Evolutionary conservation across 1,140 invertebrate genomes (phyloP).

Genomic region (Cyphomyrmex costatus): DNA sequence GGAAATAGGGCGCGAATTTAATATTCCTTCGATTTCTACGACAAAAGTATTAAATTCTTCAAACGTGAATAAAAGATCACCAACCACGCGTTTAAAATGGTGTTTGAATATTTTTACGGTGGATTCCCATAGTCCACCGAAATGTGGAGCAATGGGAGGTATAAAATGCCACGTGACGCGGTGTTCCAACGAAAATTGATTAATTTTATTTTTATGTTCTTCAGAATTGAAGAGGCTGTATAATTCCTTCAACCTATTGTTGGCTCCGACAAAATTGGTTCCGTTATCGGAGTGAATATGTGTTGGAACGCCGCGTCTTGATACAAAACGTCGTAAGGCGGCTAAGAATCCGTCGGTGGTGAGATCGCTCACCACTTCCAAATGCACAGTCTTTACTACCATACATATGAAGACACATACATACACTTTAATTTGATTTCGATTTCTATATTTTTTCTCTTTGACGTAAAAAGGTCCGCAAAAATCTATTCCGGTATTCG

Average conservation of each 20-base stretch:
- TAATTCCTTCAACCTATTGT: slow-evolving; percentile 22
- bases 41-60: no score
- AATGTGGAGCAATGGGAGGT: no score
- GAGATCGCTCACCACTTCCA: neutral
- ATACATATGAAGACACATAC: slow-evolving; percentile 33
- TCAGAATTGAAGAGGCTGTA: neutral
- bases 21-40: no score
- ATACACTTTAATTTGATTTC: neutral
- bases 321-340: neutral
- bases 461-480: slow-evolving; percentile 2
- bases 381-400: neutral
- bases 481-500: neutral
- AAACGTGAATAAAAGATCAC: no score
- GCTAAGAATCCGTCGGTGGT: slow-evolving; percentile 6
- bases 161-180: no score
- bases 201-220: no score
- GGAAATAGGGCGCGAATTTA: no score
- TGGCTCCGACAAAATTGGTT: slow-evolving; percentile 7
- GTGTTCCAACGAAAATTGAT: no score
- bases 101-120: no score
- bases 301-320: neutral
- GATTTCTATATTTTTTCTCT: neutral
- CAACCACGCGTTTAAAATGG: no score
- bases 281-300: slow-evolving; percentile 6
- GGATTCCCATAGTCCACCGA: no score